Conservation (phyloP, 2,113 vertebrate species). For the Cisticola juncidis region DNA sequence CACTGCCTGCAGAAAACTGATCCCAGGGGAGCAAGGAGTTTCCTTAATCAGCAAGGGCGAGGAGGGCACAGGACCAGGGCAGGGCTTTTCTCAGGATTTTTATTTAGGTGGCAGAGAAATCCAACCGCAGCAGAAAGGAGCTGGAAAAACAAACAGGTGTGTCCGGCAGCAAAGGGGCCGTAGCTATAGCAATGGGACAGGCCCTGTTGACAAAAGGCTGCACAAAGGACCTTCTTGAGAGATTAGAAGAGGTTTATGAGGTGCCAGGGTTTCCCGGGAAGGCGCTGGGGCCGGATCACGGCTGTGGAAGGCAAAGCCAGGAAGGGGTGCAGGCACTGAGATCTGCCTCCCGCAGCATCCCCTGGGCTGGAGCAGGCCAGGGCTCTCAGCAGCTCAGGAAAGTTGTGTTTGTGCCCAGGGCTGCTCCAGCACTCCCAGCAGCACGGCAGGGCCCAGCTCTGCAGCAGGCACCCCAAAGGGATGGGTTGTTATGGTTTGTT, state of each 20-base stretch:
- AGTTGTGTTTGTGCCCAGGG: fast-evolving
- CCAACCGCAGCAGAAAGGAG: conserved; percentile 6
- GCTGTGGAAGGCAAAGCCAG: not conserved
- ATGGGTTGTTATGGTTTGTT: not conserved
- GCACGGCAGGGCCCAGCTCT: fast-evolving
- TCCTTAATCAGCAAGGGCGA: not conserved
- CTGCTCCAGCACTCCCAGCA: not conserved
- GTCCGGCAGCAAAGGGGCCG: conserved; percentile 7
- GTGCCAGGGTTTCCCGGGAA: conserved; percentile 8
- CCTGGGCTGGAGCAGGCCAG: fast-evolving
- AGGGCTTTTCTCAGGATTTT: not conserved
- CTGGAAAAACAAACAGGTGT: conserved; percentile 70
- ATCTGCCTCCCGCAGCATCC: not conserved
- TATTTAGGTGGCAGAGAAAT: conserved; percentile 19
- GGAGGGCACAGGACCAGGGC: not conserved
- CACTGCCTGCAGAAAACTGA: not conserved
- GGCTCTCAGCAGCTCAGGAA: not conserved
- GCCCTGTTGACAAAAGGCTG: conserved; percentile 57
- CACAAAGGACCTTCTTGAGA: conserved; percentile 36
- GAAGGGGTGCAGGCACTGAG: fast-evolving
- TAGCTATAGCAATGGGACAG: conserved; percentile 62
- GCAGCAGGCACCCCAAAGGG: not conserved
- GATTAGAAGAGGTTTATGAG: not conserved
- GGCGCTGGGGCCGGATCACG: fast-evolving
- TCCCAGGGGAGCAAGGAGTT: not conserved